Base-by-base conservation (phyloP, 2,888 invertebrate species). In the Peribatodes rhomboidaria region DNA sequence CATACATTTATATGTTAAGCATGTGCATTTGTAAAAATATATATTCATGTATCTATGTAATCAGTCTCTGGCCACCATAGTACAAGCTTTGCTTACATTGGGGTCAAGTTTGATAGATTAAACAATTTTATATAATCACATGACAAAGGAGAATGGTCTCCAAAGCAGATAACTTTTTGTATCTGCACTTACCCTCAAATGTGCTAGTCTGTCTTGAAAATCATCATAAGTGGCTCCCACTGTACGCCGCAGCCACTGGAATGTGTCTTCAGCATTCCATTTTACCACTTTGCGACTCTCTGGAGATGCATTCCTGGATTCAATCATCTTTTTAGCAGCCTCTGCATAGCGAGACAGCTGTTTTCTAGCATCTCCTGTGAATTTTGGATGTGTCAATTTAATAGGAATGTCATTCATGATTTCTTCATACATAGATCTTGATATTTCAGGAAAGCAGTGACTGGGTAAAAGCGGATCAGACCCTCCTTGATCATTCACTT, bases 341-440 rank as follows among this genome's bases (percentile, higher is more conserved):
- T 99, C 99, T 0, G 99, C 98, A 89, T 99, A 99, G 58, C 96
- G 95, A 2, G 97, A 97, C 22, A 99, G 91, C 83, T 99, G 99
- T 86, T 99, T 98, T 35, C 99, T 94, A 0, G 99, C 99, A 92
- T 99, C 99, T 0, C 97, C 98, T 2, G 98, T 98, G 82, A 98
- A 99, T 88, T 98, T 98, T 9, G 99, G 98, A 85, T 98, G 96
- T n/a, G 97, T 96, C 65, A 99, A 94, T 89, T 98, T 98, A 66
- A 99, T 98, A 10, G 99, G 99, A 83, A 99, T 98, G 90, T 99
- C 99, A 88, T 98, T 98, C 98, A 99, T 98, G 58, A 99, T 98
- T 93, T 99, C 99, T 71, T 98, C 96, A 90, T 98, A 98, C 98
- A 99, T 98, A 1, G 97, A 97, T 83, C 96, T 95, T 6, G 99